Evolutionary conservation across 2,888 invertebrate genomes (phyloP).

Genomic region (Eristalinus aeneus): DNA sequence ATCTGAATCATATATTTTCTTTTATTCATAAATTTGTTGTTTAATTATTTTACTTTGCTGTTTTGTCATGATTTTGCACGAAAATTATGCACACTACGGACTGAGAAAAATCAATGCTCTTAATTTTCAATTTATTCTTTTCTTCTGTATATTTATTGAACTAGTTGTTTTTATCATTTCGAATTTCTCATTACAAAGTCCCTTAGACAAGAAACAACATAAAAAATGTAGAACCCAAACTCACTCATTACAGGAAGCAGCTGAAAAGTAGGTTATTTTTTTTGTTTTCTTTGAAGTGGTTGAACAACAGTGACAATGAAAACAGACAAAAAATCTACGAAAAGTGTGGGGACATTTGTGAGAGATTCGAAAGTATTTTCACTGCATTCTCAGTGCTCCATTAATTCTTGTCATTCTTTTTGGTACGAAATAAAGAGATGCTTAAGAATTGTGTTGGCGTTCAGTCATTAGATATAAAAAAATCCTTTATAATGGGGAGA

Average conservation of each 20-base stretch:
- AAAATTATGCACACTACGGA: constrained; percentile 68
- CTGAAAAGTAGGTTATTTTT: constrained; percentile 65
- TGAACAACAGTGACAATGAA: constrained; percentile 64
- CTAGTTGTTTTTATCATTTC: constrained; percentile 8
- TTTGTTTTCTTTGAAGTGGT: constrained; percentile 33
- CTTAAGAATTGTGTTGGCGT: neutral
- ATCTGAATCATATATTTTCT: constrained; percentile 4
- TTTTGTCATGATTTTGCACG: constrained; percentile 27
- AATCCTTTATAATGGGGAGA: neutral
- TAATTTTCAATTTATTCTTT: constrained; percentile 8
- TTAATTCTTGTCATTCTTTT: neutral
- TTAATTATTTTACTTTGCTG: too few relatives aligned
- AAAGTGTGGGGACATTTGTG: constrained; percentile 38
- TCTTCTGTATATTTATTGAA: neutral
- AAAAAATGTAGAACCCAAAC: constrained; percentile 44
- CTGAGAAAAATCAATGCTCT: constrained; percentile 55
- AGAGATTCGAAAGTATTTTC: constrained; percentile 51
- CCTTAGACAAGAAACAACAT: constrained; percentile 44
- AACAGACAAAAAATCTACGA: constrained; percentile 60
- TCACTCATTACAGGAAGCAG: constrained; percentile 70
- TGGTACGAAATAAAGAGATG: neutral
- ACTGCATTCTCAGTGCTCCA: neutral
- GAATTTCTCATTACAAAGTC: constrained; percentile 59
- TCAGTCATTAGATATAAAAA: neutral
- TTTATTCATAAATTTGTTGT: neutral